phyloP scores from a whole-genome alignment of 2,888 invertebrate genomes.

The Drosophila acutilabella region DNA sequence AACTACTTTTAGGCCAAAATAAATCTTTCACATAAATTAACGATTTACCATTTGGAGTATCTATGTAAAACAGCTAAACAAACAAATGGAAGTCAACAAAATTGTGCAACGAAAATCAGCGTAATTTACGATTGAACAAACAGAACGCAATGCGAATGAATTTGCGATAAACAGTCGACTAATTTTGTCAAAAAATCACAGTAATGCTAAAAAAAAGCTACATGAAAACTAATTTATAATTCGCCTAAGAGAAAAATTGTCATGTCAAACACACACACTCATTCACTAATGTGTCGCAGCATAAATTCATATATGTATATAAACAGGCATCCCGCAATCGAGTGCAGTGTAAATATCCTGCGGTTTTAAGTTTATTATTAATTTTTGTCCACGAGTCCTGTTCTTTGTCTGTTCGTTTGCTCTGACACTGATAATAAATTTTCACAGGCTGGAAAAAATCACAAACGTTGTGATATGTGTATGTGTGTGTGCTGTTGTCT shows the following conservation, averaged over 20 bases:
- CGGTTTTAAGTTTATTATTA: constrained; percentile 80
- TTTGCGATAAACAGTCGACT: constrained; percentile 67
- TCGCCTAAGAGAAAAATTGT: constrained; percentile 45
- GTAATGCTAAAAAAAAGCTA: constrained; percentile 20
- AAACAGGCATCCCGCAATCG: constrained; percentile 43
- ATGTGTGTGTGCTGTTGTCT: constrained; percentile 12
- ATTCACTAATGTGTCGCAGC: background rate
- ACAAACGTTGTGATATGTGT: background rate
- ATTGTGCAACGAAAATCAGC: constrained; percentile 71
- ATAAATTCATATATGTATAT: constrained; percentile 10
- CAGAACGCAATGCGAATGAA: constrained; percentile 29
- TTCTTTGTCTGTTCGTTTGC: constrained; percentile 48
- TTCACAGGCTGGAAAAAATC: constrained; percentile 38
- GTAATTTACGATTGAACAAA: constrained; percentile 68
- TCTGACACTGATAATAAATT: constrained; percentile 78
- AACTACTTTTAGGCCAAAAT: background rate
- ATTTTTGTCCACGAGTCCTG: constrained; percentile 70
- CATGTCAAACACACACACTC: constrained; percentile 33
- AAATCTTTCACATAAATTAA: constrained; percentile 49
- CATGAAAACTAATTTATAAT: constrained; percentile 68
- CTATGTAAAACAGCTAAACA: constrained; percentile 49
- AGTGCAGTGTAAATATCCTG: constrained; percentile 78
- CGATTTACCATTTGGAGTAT: constrained; percentile 37
- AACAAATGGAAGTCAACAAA: constrained; percentile 46
- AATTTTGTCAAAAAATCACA: constrained; percentile 52